These are phyloP conservation scores for Marronus borbonicus DNA, from an alignment of 2,888 invertebrate genomes.

Conservation along the genomic window DNA sequence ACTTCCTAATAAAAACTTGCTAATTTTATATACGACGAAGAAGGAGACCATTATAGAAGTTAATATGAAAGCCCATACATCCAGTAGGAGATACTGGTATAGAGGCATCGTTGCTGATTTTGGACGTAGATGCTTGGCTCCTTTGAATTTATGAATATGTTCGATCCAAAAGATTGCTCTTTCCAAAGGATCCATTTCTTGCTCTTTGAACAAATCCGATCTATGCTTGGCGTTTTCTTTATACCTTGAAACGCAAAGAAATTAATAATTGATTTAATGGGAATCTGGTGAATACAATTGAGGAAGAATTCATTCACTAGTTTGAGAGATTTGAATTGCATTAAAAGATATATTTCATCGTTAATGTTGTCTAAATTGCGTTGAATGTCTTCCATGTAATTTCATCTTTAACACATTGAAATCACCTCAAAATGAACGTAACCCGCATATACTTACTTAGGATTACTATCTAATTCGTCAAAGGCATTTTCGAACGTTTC, in stretches of 20 bases:
- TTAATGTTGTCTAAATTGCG: too few species aligned
- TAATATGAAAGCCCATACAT: slow-evolving; percentile 56
- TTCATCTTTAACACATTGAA: too few species aligned
- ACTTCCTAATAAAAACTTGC: background rate
- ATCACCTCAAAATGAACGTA: too few species aligned
- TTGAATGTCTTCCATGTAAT: too few species aligned
- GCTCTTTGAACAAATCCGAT: slow-evolving; percentile 57
- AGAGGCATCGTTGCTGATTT: slow-evolving; percentile 57
- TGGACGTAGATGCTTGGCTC: slow-evolving; percentile 59
- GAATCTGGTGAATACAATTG: too few species aligned
- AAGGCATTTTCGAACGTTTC: slow-evolving; percentile 67
- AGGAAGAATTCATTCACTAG: too few species aligned
- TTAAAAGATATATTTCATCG: too few species aligned
- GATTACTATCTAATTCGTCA: slow-evolving; percentile 60
- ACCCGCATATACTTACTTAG: slow-evolving; percentile 9
- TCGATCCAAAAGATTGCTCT: slow-evolving; percentile 62
- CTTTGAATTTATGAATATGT: slow-evolving; percentile 60
- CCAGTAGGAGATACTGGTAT: slow-evolving; percentile 61
- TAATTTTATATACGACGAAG: background rate
- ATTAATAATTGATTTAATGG: too few species aligned
- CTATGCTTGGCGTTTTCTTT: slow-evolving; percentile 20
- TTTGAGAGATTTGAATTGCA: too few species aligned
- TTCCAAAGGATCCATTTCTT: slow-evolving; percentile 61
- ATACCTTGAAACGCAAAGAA: slow-evolving; percentile 4
- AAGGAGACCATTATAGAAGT: background rate